Evolutionary conservation across 2,888 invertebrate genomes (phyloP), one percentile per base, ranked within the genome.

Genomic region (Dromius quadrimaculatus): DNA sequence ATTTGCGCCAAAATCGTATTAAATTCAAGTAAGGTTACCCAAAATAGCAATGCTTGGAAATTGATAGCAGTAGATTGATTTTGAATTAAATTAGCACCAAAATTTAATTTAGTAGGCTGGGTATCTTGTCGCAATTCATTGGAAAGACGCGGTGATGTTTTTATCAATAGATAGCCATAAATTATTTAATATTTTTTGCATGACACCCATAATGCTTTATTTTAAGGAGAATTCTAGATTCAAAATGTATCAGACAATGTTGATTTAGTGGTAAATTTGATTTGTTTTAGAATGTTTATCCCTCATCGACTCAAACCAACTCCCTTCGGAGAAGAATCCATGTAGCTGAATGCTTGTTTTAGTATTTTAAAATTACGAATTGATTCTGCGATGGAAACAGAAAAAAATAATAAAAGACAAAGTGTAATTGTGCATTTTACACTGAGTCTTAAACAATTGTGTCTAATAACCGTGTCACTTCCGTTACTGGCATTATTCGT

Each of bases 401-500:
- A 61, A 50, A 62, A 47, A 34, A 65, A 65, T 20, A 57, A 71
- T 36, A 47, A 47, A 68, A 62, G 64, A 54, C 32, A 68, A 61
- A 70, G 71, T 73, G 72, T 73, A 71, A 68, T 88, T 76, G 84
- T 92, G 76, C 90, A 92, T 84, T 87, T 89, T 82, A 88, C 89
- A 77, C 81, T 90, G 82, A 91, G 91, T 80, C 89, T 94, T 81
- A 90, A 90, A 81, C 88, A 90, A 80, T 87, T 95, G 78, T 95
- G 95, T 82, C 84, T 93, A 76, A 85, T 92, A 75, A 93, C 95
- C 69, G 92, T 95, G 72, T 90, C 91, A 79, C 88, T 95, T 84
- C 96, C 96, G 74, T 86, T 95, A 79, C 85, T 91, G 80, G 91
- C 94, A 78, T 87, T 97, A 80, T 85, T 94, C 79, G 87, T 92